Conservation (phyloP, 2,888 invertebrate genomes). For the Lysandra coridon region DNA sequence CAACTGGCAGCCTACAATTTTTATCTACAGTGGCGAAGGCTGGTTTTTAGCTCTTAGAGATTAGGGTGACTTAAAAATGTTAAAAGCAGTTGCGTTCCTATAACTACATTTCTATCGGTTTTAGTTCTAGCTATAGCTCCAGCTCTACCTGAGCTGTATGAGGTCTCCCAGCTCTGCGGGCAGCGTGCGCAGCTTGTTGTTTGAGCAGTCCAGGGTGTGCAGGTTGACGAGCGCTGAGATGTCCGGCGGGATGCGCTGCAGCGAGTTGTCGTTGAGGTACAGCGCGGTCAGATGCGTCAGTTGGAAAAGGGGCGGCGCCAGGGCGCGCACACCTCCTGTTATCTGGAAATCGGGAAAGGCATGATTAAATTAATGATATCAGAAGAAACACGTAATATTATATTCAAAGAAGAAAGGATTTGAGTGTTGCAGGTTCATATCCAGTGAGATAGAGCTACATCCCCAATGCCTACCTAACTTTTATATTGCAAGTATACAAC, state of each 20-base stretch:
- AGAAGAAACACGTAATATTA: no score
- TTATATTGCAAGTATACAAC: no score
- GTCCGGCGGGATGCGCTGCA: conserved; percentile 94
- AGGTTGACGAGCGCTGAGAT: conserved; percentile 92
- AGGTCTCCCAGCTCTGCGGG: conserved; percentile 98
- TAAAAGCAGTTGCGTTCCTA: no score
- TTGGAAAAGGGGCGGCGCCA: conserved; percentile 95
- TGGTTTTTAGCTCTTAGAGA: no score
- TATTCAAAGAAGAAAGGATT: no score
- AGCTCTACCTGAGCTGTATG: conserved; percentile 90
- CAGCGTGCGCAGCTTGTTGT: conserved; percentile 95
- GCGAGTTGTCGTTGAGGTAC: conserved; percentile 97
- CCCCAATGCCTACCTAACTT: no score
- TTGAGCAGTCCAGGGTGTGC: conserved; percentile 94
- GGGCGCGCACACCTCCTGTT: conserved; percentile 96
- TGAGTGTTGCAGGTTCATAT: no score
- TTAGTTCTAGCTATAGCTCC: neutral
- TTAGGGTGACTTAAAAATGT: no score
- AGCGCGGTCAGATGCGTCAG: conserved; percentile 95
- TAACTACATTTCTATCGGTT: neutral
- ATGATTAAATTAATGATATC: neutral
- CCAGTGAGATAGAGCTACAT: no score
- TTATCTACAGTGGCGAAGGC: no score
- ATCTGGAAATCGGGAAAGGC: conserved; percentile 70
- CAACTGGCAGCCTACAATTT: no score